Conservation (phyloP, 2,888 invertebrate species). For the Trichogramma evanescens region DNA sequence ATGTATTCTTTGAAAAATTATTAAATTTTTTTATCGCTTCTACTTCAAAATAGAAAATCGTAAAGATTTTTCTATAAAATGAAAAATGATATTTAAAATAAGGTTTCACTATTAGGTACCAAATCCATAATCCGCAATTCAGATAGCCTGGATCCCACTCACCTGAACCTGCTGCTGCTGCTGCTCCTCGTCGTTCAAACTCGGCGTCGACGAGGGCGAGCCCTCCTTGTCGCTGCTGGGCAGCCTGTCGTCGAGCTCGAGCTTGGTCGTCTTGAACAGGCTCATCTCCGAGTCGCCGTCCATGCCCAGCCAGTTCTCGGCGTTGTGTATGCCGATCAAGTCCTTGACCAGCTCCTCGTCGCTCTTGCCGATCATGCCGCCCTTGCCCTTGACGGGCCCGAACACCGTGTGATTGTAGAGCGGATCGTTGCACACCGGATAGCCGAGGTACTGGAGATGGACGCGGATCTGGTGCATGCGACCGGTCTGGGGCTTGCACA, state of each 20-base stretch:
- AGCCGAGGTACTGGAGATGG: slow-evolving; percentile 94
- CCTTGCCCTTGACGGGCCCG: slow-evolving; percentile 68
- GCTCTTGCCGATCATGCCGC: slow-evolving; percentile 53
- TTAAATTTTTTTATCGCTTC: too few relatives aligned
- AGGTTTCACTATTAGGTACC: neutral
- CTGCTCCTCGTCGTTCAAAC: slow-evolving; percentile 44
- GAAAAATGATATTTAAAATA: too few relatives aligned
- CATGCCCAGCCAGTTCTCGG: slow-evolving; percentile 88
- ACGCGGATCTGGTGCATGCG: slow-evolving; percentile 99
- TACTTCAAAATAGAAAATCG: too few relatives aligned
- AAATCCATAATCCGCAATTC: neutral
- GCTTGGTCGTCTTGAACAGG: slow-evolving; percentile 66
- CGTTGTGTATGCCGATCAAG: slow-evolving; percentile 86
- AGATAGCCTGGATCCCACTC: neutral
- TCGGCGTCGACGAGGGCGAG: slow-evolving; percentile 53
- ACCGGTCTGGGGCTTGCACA: slow-evolving; percentile 91
- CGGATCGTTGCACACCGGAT: slow-evolving; percentile 95
- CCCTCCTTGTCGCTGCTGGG: slow-evolving; percentile 54
- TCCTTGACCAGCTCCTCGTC: slow-evolving; percentile 84
- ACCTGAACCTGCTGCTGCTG: slow-evolving; percentile 27
- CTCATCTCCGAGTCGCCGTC: slow-evolving; percentile 80
- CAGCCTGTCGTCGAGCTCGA: slow-evolving; percentile 62
- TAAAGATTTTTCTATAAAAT: too few relatives aligned
- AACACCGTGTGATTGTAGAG: slow-evolving; percentile 94
- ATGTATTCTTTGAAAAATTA: too few relatives aligned